phyloP scores from a whole-genome alignment of 2,797 vertebrate species.

The Rachycentron canadum region DNA sequence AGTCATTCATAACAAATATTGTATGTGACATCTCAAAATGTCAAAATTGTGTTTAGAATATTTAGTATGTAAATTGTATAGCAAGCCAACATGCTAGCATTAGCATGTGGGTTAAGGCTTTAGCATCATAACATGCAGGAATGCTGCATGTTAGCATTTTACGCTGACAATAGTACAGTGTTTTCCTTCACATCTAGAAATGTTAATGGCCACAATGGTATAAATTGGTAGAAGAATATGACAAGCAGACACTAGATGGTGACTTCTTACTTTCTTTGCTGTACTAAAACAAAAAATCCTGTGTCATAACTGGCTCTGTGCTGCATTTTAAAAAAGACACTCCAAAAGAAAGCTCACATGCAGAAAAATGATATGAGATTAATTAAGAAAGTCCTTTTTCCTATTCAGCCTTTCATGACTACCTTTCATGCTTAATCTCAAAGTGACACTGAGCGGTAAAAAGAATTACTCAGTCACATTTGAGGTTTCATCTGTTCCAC shows the following conservation, averaged over 20 bases:
- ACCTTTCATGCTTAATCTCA: slow-evolving; percentile 5
- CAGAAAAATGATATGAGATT: slow-evolving; percentile 1
- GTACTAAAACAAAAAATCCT: background rate
- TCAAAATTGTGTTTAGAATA: too few species aligned
- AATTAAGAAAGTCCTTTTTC: slow-evolving; percentile 7
- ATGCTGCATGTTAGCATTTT: too few species aligned
- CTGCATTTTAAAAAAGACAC: slow-evolving; percentile 1
- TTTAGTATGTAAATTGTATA: too few species aligned
- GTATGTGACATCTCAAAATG: too few species aligned
- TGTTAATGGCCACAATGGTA: background rate
- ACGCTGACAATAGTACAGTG: too few species aligned
- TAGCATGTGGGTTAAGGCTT: too few species aligned
- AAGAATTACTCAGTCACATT: slow-evolving; percentile 4
- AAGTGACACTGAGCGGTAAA: slow-evolving; percentile 5
- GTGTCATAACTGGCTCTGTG: background rate
- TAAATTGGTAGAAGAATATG: background rate
- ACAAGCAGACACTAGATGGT: background rate
- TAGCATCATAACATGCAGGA: too few species aligned
- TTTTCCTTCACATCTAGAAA: background rate
- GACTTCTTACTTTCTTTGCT: background rate
- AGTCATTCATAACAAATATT: too few species aligned
- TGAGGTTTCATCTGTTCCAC: background rate
- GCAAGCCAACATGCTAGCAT: too few species aligned
- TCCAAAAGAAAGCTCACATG: background rate
- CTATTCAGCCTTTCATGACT: background rate